These are phyloP conservation scores for Scatophagus argus DNA, from an alignment of 2,113 vertebrate species.

Conservation along the genomic window DNA sequence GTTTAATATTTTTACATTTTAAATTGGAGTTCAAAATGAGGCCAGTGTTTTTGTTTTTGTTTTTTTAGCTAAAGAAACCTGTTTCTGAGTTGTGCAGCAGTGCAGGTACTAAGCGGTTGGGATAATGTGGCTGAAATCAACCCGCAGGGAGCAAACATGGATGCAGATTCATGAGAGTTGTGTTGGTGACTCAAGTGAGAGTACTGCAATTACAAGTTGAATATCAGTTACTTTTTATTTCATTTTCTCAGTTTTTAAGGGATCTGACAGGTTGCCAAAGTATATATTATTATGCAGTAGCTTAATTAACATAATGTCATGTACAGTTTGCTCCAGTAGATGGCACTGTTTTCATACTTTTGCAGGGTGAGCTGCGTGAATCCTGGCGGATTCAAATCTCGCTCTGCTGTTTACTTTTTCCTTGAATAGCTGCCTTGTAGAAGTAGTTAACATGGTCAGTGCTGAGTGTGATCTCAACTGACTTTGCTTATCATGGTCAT, in stretches of 20 bases:
- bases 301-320: no score
- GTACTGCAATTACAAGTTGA: neutral
- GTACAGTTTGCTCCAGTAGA: slow-evolving; percentile 25
- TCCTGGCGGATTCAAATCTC: neutral
- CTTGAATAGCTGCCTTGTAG: neutral
- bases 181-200: neutral
- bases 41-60: no score
- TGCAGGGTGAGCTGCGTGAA: neutral
- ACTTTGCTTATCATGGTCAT: neutral
- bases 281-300: no score
- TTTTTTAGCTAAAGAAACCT: no score
- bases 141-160: neutral
- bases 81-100: no score
- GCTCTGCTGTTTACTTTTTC: neutral
- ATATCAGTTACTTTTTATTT: neutral
- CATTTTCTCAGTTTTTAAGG: no score
- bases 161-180: neutral
- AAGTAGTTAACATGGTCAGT: neutral
- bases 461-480: neutral
- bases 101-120: no score
- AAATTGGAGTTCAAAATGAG: no score
- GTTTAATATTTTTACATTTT: no score
- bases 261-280: no score
- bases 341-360: slow-evolving; percentile 16
- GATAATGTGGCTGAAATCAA: neutral